Evolutionary conservation across 92 coral and sea anemone genomes (phyloP).

Genomic region (Paramuricea clavata): DNA sequence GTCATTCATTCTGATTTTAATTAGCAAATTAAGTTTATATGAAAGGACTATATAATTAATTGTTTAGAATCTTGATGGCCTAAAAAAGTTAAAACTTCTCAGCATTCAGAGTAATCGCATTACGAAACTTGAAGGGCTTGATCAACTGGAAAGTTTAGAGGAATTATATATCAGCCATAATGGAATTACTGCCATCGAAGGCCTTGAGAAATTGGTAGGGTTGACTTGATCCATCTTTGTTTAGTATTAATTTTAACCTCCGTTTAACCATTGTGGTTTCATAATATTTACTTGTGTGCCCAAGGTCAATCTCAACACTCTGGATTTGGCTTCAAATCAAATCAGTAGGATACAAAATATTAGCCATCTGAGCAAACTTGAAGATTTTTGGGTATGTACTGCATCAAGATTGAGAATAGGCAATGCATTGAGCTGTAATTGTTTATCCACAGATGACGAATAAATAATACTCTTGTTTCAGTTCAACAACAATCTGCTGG

Average conservation of each 20-base stretch:
- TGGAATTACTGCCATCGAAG: slow-evolving; percentile 92
- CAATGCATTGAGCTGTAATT: too few species aligned
- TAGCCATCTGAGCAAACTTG: slow-evolving; percentile 83
- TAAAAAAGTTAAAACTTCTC: slow-evolving; percentile 79
- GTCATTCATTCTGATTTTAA: not conserved
- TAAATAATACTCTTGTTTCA: slow-evolving; percentile 33
- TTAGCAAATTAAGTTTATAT: not conserved
- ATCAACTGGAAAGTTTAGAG: slow-evolving; percentile 77
- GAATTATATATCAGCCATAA: slow-evolving; percentile 97
- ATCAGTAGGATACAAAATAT: slow-evolving; percentile 87
- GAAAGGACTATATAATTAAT: not conserved
- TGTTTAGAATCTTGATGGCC: slow-evolving; percentile 81
- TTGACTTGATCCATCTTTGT: not conserved
- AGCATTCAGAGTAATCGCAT: slow-evolving; percentile 98
- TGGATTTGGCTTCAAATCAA: slow-evolving; percentile 94
- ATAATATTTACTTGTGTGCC: slow-evolving; percentile 8
- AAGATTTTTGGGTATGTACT: slow-evolving; percentile 95
- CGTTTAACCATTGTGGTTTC: not conserved
- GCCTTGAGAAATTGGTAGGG: slow-evolving; percentile 90
- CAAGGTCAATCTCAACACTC: slow-evolving; percentile 85
- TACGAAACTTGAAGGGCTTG: slow-evolving; percentile 86
- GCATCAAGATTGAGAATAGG: too few species aligned
- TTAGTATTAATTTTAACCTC: not conserved
- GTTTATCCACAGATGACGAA: not conserved
- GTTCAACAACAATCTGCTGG: slow-evolving; percentile 94